Base-by-base conservation (phyloP, 2,797 vertebrate genomes). In the Prionace glauca region DNA sequence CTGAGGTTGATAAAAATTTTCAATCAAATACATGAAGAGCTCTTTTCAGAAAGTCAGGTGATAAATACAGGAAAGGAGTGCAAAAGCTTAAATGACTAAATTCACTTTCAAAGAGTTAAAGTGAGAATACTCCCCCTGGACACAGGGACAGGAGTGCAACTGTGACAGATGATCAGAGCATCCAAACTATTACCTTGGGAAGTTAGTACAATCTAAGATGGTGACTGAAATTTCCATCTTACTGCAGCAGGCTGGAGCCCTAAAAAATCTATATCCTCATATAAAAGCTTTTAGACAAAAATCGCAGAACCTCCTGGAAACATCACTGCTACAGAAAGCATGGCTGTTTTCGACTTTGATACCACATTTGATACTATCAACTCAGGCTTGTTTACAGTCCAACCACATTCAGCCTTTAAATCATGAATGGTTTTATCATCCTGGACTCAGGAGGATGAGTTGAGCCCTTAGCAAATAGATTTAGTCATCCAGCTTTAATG, bases 401-500 rank as follows among this genome's bases (percentile, higher is more conserved):
- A 74, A 60, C 71, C 71, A 11, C 29, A n/a, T 74, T 7, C 71
- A 95, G 45, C 71, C 93, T 77, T 95, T 95, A 95, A 95, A 95
- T 95, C 72, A 95, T 77, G 50, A 95, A 95, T 77, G 45, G 71
- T n/a, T 95, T 56, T 50, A 95, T 74, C 71, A 95, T 95, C 93
- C 29, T 77, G 56, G 93, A 95, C 72, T 95, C 71, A n/a, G 71
- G 67, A 95, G 93, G 93, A 71, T 95, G 93, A 95, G 93, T 65
- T 60, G 93, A 95, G 71, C 93, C 93, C 45, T 95, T 50, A 95
- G 93, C 93, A 95, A 95, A 95, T 95, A 95, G 93, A 77, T 95
- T 95, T 77, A 95, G 93, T 77, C 93, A 95, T 56, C 93, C 71
- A 95, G 71, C 93, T 95, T 95, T 95, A 95, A 96, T 96, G 97